These are phyloP conservation scores for Bubo bubo DNA, from an alignment of 2,113 vertebrate species.

Conservation along the genomic window DNA sequence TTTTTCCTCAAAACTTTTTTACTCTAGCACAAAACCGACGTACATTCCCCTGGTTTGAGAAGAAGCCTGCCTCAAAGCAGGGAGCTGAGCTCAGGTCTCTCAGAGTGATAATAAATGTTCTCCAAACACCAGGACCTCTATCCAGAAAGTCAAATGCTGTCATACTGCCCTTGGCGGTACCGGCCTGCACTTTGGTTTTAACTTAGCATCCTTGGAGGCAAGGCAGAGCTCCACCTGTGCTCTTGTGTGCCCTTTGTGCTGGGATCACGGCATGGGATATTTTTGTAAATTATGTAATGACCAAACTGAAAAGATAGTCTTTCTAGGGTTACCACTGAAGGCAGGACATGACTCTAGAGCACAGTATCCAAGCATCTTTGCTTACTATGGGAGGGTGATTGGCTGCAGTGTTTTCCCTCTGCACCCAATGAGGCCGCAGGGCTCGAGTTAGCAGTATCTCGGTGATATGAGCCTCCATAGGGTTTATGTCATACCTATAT, in stretches of 20 bases:
- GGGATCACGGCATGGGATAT: slow-evolving; percentile 82
- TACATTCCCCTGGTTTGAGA: not conserved
- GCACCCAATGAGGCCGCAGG: slow-evolving; percentile 81
- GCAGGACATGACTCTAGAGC: slow-evolving; percentile 74
- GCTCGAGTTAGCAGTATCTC: slow-evolving; percentile 73
- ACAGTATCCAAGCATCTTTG: slow-evolving; percentile 83
- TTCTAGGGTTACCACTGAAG: slow-evolving; percentile 84
- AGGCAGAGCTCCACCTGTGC: not conserved
- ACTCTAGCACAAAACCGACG: not conserved
- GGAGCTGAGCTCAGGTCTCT: not conserved
- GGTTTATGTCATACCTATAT: slow-evolving; percentile 98
- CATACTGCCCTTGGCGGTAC: not conserved
- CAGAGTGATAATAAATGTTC: not conserved
- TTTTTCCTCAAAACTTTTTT: not conserved
- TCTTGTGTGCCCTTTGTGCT: slow-evolving; percentile 25
- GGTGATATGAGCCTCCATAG: slow-evolving; percentile 82
- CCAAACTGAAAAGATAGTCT: slow-evolving; percentile 83
- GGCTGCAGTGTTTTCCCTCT: slow-evolving; percentile 52
- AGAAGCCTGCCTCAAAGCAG: not conserved
- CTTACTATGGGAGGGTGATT: slow-evolving; percentile 74
- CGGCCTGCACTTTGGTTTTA: not conserved
- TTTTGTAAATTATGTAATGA: slow-evolving; percentile 88
- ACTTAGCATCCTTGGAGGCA: not conserved
- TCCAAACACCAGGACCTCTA: not conserved
- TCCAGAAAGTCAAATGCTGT: not conserved